Evolutionary conservation across 2,888 invertebrate genomes (phyloP), one percentile per base, ranked within the genome.

Genomic region (Achlya flavicornis): DNA sequence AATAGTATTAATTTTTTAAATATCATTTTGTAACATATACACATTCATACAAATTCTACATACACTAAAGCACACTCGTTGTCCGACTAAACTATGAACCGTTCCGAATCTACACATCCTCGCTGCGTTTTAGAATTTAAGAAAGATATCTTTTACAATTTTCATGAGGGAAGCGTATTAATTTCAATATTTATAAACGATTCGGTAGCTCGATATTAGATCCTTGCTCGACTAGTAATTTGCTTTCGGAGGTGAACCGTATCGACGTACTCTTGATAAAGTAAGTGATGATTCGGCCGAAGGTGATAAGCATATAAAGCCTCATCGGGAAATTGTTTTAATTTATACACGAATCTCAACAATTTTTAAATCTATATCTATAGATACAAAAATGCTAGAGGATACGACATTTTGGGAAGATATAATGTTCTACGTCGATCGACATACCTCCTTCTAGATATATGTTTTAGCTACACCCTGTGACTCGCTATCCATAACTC

Each of bases 161-260:
- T 75, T 65, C 65, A 71, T 78, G 72, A 74, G 65, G 73, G 77
- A 80, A 83, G 79, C 83, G 77, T 77, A 80, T 76, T 71, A 68
- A 80, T 79, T 78, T 72, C 57, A 73, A 73, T 73, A 73, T 64
- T 64, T 74, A 75, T 62, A 66, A 73, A 71, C 70, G 79, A 81
- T 78, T 78, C 77, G 76, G 80, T 75, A 77, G 74, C 76, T 83
- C 81, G 80, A 82, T 73, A 75, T 79, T 79, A 91, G 91, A 91
- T 92, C 91, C 91, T 89, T 84, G 84, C 84, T 86, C 87, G 92
- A 92, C 91, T 92, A 91, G 92, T 84, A 85, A 76, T 65, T 72
- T 74, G 69, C 78, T 41, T 41, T 68, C 73, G 79, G 78, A 78
- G 84, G 81, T 78, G 75, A 75, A 76, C 77, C 76, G 78, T 73